Base-by-base conservation (phyloP, 2,113 vertebrate species). In the Macquaria australasica region DNA sequence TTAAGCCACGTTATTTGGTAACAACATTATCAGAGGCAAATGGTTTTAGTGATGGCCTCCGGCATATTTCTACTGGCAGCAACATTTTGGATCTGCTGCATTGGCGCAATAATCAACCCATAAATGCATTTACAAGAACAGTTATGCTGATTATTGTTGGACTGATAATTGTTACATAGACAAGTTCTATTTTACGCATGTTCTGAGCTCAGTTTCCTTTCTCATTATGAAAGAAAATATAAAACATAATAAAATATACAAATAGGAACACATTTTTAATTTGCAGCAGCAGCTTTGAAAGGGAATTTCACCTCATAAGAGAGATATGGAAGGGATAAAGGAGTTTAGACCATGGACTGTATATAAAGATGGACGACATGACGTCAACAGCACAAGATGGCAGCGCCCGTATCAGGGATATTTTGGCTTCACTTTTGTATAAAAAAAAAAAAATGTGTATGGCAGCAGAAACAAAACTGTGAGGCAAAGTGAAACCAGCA, bases 401-500 rank as follows among this genome's bases (percentile, higher is more conserved):
- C 28, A 31, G 28, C 28, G 28, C 28, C 28, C 28, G 28, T 31
- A 31, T 31, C 28, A 31, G 28, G 28, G 28, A 31, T 31, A 31
- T 31, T 31, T 31, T 31, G 28, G 2, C 28, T 31, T 31, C 28
- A 31, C 28, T 31, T 31, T 31, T 31, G 28, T 31, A 31, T 2
- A 31, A 69, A 74, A 58, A 25, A 14, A 2, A 62, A 73, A 20
- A 23, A 45, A 31, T 20, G 0, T 6, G 21, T 34, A 31, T 2
- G 3, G 60, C 43, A 59, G 43, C 55, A 10, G 50, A 66, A 48
- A 62, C 8, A 43, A 64, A 60, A 79, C 8, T 11, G 21, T 53
- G 16, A 63, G 55, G 23, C 60, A n/a, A 43, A 41, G 25, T 23
- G 41, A 66, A 85, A 76, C 51, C 56, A 81, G 78, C 55, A 72